Conservation (phyloP, 2,888 invertebrate species). For the Timema podura region DNA sequence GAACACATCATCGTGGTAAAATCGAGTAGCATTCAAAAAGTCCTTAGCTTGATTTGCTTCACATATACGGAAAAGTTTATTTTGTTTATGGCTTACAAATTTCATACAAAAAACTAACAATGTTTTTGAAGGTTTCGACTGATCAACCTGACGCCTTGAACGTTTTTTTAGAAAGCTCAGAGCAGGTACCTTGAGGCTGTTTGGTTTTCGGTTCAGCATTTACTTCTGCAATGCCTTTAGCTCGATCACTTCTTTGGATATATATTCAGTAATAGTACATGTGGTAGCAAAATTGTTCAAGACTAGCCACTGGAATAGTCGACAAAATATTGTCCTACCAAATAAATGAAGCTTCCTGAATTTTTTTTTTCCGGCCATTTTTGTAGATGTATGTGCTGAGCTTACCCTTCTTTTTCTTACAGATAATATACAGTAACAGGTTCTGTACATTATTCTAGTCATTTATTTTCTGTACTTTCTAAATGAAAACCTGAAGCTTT, state of each 20-base stretch:
- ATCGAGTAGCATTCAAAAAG: too few species aligned
- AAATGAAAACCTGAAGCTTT: background rate
- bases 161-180: background rate
- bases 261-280: background rate
- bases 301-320: background rate
- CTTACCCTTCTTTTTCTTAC: background rate
- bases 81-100: too few species aligned
- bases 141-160: too few species aligned
- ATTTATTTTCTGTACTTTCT: background rate
- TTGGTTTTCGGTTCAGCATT: background rate
- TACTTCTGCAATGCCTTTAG: background rate
- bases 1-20: too few species aligned
- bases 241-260: background rate
- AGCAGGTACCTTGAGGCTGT: background rate
- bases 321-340: background rate
- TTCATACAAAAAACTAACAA: too few species aligned
- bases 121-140: too few species aligned
- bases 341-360: background rate
- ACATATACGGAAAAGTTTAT: too few species aligned
- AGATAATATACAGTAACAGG: background rate
- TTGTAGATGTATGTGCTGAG: background rate
- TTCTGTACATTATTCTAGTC: background rate
- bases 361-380: background rate
- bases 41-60: too few species aligned
- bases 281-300: background rate